Percentiles rank a stretch among this genome's conserved stretches.
Evolutionary conservation across 2,888 invertebrate species (phyloP).

Genomic region (Cheilosia pagana): DNA sequence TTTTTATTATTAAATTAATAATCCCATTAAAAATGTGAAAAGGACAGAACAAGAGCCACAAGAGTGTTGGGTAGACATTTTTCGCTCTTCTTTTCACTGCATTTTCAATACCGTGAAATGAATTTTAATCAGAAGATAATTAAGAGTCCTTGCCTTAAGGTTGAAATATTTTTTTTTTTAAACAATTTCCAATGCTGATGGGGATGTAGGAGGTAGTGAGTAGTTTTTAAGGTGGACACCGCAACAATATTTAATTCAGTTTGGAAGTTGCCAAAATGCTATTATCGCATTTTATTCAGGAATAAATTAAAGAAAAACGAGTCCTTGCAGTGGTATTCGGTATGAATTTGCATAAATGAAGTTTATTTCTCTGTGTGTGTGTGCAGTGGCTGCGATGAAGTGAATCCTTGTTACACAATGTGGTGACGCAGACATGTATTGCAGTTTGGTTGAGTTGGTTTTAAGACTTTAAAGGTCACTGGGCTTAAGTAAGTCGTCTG

Average conservation of each 20-base stretch:
- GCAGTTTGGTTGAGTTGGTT: too few species aligned
- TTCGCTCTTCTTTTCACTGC: neutral
- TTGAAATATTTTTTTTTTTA: neutral
- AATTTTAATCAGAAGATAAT: constrained; percentile 83
- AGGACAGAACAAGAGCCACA: constrained; percentile 1
- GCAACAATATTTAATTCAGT: constrained; percentile 44
- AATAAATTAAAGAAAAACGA: constrained; percentile 30
- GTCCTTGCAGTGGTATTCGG: constrained; percentile 13
- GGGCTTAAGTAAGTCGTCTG: too few species aligned
- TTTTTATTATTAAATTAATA: constrained; percentile 81
- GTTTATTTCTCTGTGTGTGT: neutral
- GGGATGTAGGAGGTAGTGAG: neutral
- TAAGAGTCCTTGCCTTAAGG: constrained; percentile 37
- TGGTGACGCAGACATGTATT: too few species aligned
- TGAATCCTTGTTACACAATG: too few species aligned
- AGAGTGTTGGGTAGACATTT: constrained; percentile 21
- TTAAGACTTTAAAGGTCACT: too few species aligned
- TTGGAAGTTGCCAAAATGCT: constrained; percentile 36
- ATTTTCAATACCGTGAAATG: constrained; percentile 62
- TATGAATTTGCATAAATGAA: constrained; percentile 16
- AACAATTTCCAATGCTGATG: neutral
- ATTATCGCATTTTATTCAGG: constrained; percentile 37
- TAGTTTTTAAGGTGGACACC: neutral
- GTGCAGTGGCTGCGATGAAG: too few species aligned
- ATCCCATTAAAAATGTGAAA: constrained; percentile 78